These are phyloP conservation scores for Propsilocerus akamusi DNA, from an alignment of 1,140 invertebrate genomes.

Conservation along the genomic window DNA sequence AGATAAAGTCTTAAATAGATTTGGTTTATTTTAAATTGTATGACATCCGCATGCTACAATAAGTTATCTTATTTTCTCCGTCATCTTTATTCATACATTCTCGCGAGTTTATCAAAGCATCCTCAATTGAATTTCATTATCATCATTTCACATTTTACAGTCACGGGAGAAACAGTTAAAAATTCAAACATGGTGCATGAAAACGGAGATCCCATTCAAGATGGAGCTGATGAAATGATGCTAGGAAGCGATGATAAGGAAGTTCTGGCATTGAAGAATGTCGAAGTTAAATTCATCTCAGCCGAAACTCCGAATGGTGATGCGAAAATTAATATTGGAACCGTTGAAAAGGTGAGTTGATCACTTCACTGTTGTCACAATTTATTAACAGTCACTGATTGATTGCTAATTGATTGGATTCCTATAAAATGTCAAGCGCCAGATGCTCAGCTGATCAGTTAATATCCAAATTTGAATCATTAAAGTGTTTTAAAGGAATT, in stretches of 20 bases:
- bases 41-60: neutral
- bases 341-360: constrained; percentile 31
- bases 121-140: neutral
- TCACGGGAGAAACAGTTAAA: constrained; percentile 1
- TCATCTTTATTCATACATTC: neutral
- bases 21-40: no score
- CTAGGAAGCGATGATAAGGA: constrained; percentile 40
- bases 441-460: no score
- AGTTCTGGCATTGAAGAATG: constrained; percentile 32
- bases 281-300: constrained; percentile 47
- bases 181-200: constrained; percentile 22
- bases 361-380: no score
- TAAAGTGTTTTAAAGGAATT: no score
- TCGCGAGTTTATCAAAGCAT: neutral
- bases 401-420: no score
- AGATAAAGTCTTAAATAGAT: no score
- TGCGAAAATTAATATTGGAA: constrained; percentile 66
- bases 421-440: no score
- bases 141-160: neutral
- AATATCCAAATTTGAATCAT: no score
- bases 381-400: no score
- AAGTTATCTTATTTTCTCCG: no score
- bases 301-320: constrained; percentile 67
- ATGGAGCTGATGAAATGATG: constrained; percentile 47
- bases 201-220: constrained; percentile 23